phyloP scores from a whole-genome alignment of 2,888 invertebrate species.

The Metalampra italica region DNA sequence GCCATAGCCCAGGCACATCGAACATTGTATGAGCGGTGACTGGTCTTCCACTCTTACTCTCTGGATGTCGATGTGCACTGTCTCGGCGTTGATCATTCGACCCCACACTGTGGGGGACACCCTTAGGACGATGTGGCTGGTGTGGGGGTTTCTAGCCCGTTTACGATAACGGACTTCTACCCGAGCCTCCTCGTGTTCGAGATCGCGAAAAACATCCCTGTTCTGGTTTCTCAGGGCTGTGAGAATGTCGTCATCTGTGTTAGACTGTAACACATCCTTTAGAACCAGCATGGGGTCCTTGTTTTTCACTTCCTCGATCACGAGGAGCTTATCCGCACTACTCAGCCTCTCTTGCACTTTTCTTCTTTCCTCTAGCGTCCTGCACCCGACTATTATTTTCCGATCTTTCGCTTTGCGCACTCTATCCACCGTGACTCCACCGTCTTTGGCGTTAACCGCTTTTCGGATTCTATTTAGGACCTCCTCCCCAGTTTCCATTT shows the following conservation, averaged over 20 bases:
- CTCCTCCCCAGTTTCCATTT: constrained; percentile 10
- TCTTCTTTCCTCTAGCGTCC: constrained; percentile 1
- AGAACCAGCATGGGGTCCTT: background rate
- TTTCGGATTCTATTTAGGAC: constrained; percentile 7
- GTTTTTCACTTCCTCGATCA: background rate
- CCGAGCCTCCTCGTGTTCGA: background rate
- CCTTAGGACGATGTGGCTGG: background rate
- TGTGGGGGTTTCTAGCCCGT: background rate
- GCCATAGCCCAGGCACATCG: background rate
- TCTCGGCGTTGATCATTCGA: background rate
- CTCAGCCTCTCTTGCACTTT: background rate
- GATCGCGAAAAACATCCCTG: background rate
- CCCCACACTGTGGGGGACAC: constrained; percentile 9
- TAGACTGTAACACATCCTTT: background rate
- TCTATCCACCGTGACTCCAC: background rate
- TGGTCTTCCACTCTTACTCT: constrained; percentile 11
- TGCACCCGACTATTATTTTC: constrained; percentile 8
- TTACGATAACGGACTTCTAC: background rate
- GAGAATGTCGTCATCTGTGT: background rate
- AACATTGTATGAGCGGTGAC: constrained; percentile 16
- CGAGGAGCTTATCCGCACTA: background rate
- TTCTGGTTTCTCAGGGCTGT: background rate
- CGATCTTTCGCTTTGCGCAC: constrained; percentile 12
- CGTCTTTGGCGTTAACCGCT: constrained; percentile 12
- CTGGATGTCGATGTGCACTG: background rate